Base-by-base conservation (phyloP, 2,797 vertebrate species). In the Darevskia mixta region DNA sequence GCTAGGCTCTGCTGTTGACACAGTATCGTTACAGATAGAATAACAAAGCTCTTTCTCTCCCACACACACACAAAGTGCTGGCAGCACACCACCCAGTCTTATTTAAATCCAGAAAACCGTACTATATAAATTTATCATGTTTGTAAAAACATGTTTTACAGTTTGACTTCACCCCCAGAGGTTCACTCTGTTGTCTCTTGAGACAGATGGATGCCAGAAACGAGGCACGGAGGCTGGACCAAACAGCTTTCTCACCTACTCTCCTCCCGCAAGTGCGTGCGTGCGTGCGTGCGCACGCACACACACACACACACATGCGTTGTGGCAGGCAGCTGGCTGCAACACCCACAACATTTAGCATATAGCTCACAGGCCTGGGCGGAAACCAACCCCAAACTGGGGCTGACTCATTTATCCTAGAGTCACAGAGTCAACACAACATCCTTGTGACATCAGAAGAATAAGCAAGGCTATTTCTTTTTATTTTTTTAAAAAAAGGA, bases 371-470 rank as follows among this genome's bases (percentile, higher is more conserved):
- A 35, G 49, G 18, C 27, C 27, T 13, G 43, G 35, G 25, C 9
- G 35, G 35, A 66, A 43, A 41, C 38, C 38, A 11, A n/a, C 11
- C n/a, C 11, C 29, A 75, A 38, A 55, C 49, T 27, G 2, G 32
- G 71, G 15, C 23, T 86, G 76, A 86, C 41, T 86, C 64, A 86
- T 86, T 79, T 49, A 32, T 67, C 38, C 58, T 35, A 3, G 2
- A 20, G 61, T 35, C 49, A n/a, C 78, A 38, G 71, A 32, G 67
- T 8, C 13, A 35, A 0, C 27, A 43, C 64, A 73, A 25, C 83
- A 85, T 87, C 10, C 10, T 69, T 45, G 77, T 13, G 86, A 43
- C 45, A 64, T 9, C 64, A 90, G 79, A 86, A 76, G 23, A 87
- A 83, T 25, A 85, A 90, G 78, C 0, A 4, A 11, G 2, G 49